A percentile compares a stretch with the other conserved stretches of the same genome.
Evolutionary conservation across 2,797 vertebrate species (phyloP).

Genomic region (Sparus aurata): DNA sequence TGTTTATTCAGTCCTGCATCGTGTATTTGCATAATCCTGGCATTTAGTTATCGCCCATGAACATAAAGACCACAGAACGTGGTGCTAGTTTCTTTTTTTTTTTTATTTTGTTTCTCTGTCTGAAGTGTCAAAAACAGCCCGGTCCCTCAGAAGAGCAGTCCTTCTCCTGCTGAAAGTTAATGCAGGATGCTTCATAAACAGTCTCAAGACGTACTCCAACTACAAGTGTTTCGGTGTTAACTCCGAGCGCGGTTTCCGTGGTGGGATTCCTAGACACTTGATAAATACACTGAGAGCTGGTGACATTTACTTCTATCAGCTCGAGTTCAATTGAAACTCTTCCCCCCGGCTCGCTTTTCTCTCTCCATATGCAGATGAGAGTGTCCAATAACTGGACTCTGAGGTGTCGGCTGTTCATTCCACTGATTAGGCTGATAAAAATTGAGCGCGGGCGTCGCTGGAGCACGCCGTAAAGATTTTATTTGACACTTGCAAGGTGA

Average conservation of each 20-base stretch:
- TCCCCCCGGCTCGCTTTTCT: background rate
- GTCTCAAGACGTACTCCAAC: background rate
- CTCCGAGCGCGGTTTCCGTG: background rate
- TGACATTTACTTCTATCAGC: slow-evolving; percentile 13
- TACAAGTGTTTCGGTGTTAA: background rate
- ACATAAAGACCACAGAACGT: background rate
- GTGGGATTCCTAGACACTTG: background rate
- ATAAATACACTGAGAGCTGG: background rate
- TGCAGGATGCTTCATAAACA: background rate
- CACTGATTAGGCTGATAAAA: slow-evolving; percentile 65
- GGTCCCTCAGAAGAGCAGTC: background rate
- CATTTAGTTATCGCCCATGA: background rate
- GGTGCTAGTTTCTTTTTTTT: background rate
- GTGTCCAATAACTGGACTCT: slow-evolving; percentile 13
- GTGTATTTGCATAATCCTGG: background rate
- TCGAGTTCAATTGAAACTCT: slow-evolving; percentile 14
- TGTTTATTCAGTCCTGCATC: background rate
- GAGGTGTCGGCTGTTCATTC: slow-evolving; percentile 41
- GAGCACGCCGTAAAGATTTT: slow-evolving; percentile 58
- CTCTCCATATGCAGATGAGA: slow-evolving; percentile 32
- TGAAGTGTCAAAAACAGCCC: background rate
- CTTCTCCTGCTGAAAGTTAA: background rate
- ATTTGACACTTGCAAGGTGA: slow-evolving; percentile 65
- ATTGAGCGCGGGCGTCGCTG: slow-evolving; percentile 9
- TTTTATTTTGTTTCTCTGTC: background rate